Percentiles rank a stretch among this genome's conserved stretches.
phyloP scores from a whole-genome alignment of 2,113 vertebrate species.

The Tetrax tetrax region DNA sequence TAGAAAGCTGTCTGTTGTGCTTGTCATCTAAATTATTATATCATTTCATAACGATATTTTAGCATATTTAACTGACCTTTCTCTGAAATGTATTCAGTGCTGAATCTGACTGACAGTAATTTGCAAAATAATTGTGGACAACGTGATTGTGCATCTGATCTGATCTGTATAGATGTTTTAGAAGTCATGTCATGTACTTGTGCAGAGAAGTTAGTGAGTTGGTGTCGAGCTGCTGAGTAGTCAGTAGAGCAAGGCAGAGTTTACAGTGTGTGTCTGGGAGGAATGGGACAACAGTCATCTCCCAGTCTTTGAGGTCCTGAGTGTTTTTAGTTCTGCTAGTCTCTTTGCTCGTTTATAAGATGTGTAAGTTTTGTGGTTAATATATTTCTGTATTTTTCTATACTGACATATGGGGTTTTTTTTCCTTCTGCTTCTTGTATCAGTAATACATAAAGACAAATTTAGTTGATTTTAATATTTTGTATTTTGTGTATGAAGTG shows the following conservation, averaged over 20 bases:
- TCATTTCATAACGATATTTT: not conserved
- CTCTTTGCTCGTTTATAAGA: not conserved
- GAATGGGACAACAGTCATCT: not conserved
- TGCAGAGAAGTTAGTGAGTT: not conserved
- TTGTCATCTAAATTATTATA: not conserved
- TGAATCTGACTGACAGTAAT: not conserved
- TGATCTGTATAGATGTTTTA: not conserved
- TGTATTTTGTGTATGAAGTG: not conserved
- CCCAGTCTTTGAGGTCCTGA: not conserved
- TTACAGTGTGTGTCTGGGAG: not conserved
- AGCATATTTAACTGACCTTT: not conserved
- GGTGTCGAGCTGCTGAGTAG: not conserved
- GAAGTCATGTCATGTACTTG: not conserved
- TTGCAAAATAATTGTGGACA: not conserved
- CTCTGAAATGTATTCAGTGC: not conserved
- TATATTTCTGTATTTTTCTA: not conserved
- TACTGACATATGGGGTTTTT: not conserved
- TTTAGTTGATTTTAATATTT: not conserved
- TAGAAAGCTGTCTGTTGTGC: not conserved
- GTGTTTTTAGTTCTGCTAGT: accelerated
- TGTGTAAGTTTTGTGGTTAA: not conserved
- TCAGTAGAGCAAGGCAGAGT: not conserved
- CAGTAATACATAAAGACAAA: not conserved
- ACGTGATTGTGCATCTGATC: not conserved
- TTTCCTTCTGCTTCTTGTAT: not conserved